Base-by-base conservation (phyloP, 2,888 invertebrate species). In the Drosophila dives region DNA sequence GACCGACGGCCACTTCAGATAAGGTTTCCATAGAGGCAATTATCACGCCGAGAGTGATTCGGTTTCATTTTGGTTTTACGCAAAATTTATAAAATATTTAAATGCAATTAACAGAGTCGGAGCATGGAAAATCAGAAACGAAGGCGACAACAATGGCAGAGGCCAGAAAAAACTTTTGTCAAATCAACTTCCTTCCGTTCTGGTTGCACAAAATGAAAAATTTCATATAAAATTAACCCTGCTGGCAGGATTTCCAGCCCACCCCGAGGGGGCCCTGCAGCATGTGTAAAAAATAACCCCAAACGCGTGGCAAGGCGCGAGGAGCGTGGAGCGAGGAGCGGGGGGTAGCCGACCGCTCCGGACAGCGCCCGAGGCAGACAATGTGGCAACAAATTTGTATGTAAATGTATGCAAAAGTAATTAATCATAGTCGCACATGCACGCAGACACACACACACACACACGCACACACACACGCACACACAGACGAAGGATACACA, bases 381-480 rank as follows among this genome's bases (percentile, higher is more conserved):
- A 90, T 86, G 87, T 90, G 90, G 90, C 87, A 86, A 90, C 90
- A 89, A 90, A 89, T 90, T 90, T 88, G 83, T 84, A 90, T 86
- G 91, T 81, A 89, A 90, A 90, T 86, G 81, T 84, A 91, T 90
- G 90, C 86, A 81, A 87, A 89, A 86, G 86, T 81, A 86, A 90
- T 86, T 86, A 86, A 86, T 86, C 82, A 85, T 84, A 90, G 86
- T 87, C 86, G 89, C 89, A 90, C 89, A 86, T 82, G 90, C 82
- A 86, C 80, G 68, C 75, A 75, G 70, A 75, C 76, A 74, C 54
- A 69, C 60, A 62, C 62, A 70, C 32, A 64, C 64, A 69, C 60
- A 62, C 62, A 70, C 32, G 62, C 64, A 66, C 36, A 68, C 60
- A 61, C 63, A 67, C 72, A 53, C 53, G 61, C 32, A 71, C 40